phyloP scores from a whole-genome alignment of 1,140 invertebrate genomes.

The Drosophila mauritiana region DNA sequence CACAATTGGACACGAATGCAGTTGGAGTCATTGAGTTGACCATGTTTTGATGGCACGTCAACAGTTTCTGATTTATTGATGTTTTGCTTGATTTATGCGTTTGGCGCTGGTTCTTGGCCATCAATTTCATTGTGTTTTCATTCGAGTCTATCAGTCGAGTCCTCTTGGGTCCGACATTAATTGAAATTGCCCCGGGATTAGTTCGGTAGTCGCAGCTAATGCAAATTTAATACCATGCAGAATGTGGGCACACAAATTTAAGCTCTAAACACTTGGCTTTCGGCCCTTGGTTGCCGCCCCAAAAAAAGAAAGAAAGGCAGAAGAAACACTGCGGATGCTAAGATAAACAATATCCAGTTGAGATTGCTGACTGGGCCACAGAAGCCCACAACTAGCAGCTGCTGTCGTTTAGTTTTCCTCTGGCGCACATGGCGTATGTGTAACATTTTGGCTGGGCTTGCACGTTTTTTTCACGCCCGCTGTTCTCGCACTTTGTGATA shows the following conservation, averaged over 20 bases:
- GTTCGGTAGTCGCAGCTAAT: not conserved
- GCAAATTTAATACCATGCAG: not conserved
- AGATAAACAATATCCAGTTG: conserved; percentile 47
- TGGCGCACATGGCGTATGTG: conserved; percentile 66
- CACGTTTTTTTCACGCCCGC: conserved; percentile 22
- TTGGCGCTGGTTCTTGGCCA: conserved; percentile 9
- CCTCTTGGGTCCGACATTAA: conserved; percentile 7
- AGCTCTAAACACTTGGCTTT: no score
- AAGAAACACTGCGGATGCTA: conserved; percentile 18
- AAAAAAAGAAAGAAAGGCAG: conserved; percentile 6
- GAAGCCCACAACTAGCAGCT: conserved; percentile 27
- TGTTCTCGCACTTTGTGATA: not conserved
- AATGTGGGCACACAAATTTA: not conserved
- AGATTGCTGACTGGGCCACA: conserved; percentile 46
- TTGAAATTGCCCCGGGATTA: conserved; percentile 27
- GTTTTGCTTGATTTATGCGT: conserved; percentile 57
- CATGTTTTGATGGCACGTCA: conserved; percentile 61
- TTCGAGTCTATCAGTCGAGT: conserved; percentile 3
- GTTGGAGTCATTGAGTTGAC: conserved; percentile 1
- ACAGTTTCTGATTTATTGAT: conserved; percentile 66
- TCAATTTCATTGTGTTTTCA: conserved; percentile 24
- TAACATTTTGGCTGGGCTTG: conserved; percentile 53
- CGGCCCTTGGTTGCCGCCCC: no score
- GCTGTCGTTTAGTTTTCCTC: conserved; percentile 9
- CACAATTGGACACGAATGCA: conserved; percentile 31